Conservation (phyloP, 2,888 invertebrate species). For the Rosalia funebris region DNA sequence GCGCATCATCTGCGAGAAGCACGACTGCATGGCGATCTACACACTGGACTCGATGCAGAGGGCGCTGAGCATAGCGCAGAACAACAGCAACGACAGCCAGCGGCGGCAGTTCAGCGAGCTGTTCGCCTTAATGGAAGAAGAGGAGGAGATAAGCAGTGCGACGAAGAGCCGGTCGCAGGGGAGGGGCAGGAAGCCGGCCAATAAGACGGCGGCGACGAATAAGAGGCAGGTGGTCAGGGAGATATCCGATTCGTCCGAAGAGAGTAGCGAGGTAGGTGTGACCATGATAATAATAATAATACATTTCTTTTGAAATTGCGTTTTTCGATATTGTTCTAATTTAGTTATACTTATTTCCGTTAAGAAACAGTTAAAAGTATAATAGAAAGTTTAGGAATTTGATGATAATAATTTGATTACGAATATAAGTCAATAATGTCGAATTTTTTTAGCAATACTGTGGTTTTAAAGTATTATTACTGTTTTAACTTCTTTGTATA, state of each 20-base stretch:
- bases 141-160: constrained; percentile 75
- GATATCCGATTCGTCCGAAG: constrained; percentile 76
- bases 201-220: constrained; percentile 49
- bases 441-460: too few species aligned
- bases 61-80: constrained; percentile 88
- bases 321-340: too few species aligned
- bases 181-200: constrained; percentile 65
- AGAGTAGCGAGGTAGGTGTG: constrained; percentile 80
- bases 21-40: constrained; percentile 81
- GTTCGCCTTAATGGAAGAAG: constrained; percentile 90
- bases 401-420: too few species aligned
- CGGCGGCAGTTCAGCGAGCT: constrained; percentile 91
- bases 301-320: neutral
- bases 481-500: too few species aligned
- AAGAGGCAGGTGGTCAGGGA: constrained; percentile 63
- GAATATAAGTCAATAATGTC: too few species aligned
- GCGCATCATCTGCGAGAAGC: constrained; percentile 76
- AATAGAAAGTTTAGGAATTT: too few species aligned
- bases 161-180: constrained; percentile 69
- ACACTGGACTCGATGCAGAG: constrained; percentile 91
- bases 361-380: too few species aligned
- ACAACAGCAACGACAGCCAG: constrained; percentile 82
- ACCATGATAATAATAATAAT: neutral
- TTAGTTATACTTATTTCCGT: too few species aligned
- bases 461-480: too few species aligned